These are phyloP conservation scores for Mimas tiliae DNA, from an alignment of 2,888 invertebrate species.

Conservation along the genomic window DNA sequence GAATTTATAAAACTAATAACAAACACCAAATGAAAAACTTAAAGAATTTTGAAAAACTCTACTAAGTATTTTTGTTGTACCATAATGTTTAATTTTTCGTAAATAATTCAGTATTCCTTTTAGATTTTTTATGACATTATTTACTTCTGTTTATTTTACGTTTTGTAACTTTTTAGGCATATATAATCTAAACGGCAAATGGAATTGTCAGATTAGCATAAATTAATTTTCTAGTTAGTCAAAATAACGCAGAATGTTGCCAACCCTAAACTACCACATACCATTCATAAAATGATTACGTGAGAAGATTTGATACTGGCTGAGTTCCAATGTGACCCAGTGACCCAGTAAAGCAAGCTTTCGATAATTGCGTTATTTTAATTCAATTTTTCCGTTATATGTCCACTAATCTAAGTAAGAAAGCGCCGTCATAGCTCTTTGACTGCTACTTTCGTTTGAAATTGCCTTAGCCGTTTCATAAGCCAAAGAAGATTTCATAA, in stretches of 20 bases:
- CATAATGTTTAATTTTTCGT: no score
- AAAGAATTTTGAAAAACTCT: no score
- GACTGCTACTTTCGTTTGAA: slow-evolving; percentile 15
- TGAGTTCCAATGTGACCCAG: slow-evolving; percentile 34
- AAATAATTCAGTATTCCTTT: no score
- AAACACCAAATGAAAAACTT: no score
- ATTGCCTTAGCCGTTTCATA: neutral
- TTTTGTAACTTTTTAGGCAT: no score
- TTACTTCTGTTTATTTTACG: no score
- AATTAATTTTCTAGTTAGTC: neutral
- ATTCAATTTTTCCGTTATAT: slow-evolving; percentile 24
- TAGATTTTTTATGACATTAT: no score
- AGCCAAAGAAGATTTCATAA: neutral
- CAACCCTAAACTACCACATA: slow-evolving; percentile 62
- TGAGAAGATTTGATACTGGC: slow-evolving; percentile 57
- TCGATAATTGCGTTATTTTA: slow-evolving; percentile 24
- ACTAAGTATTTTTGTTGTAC: no score
- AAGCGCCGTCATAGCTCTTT: slow-evolving; percentile 6
- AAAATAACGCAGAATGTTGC: slow-evolving; percentile 38
- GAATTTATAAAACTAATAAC: no score
- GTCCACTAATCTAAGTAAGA: slow-evolving; percentile 22
- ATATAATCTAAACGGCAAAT: no score
- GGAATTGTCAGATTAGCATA: neutral
- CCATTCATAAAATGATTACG: slow-evolving; percentile 73
- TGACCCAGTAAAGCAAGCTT: slow-evolving; percentile 18